These are phyloP conservation scores for Tyto alba DNA, from an alignment of 2,113 vertebrate species.

Conservation along the genomic window DNA sequence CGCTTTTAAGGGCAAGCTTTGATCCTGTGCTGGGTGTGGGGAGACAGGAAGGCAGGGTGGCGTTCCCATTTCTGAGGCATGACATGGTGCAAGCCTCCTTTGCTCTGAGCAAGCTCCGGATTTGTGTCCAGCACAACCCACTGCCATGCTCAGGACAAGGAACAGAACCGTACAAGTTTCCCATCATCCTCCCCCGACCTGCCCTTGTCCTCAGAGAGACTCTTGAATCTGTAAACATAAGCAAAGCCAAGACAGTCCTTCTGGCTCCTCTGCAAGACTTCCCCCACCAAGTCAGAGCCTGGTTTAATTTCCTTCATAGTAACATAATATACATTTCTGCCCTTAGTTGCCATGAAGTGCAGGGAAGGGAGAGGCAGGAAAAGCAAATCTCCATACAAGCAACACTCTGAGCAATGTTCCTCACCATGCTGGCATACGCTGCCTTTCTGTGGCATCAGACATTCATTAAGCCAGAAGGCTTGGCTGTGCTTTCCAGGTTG, in stretches of 20 bases:
- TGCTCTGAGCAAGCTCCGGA: background rate
- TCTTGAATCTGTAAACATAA: background rate
- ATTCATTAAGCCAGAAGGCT: background rate
- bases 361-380: background rate
- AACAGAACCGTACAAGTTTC: background rate
- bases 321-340: background rate
- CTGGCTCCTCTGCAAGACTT: background rate
- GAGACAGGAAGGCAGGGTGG: background rate
- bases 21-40: background rate
- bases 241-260: background rate
- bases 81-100: background rate
- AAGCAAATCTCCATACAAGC: background rate
- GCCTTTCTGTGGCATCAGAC: background rate
- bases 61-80: background rate
- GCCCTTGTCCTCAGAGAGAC: background rate
- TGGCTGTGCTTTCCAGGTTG: background rate
- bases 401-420: background rate
- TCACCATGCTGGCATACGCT: background rate
- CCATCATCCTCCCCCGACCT: background rate
- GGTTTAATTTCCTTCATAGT: background rate
- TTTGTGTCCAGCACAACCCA: background rate
- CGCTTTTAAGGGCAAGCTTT: background rate
- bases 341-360: background rate
- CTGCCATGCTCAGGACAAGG: background rate
- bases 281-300: background rate